Percentiles rank a stretch among this genome's conserved stretches.
phyloP scores from a whole-genome alignment of 2,113 vertebrate species.

The Haplochromis burtoni region DNA sequence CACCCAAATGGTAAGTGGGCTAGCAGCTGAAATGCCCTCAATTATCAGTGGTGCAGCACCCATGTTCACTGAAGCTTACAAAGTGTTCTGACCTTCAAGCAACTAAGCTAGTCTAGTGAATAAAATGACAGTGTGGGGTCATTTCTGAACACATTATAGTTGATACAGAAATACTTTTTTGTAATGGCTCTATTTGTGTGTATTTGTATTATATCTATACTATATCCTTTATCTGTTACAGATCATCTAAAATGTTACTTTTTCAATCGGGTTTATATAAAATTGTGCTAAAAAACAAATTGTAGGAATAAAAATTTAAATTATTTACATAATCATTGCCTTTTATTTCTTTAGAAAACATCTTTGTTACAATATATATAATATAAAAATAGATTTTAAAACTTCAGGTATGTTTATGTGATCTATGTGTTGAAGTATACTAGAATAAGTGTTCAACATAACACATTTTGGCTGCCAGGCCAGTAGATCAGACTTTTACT shows the following conservation, averaged over 20 bases:
- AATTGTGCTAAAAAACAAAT: background rate
- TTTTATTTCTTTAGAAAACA: background rate
- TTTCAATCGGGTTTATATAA: background rate
- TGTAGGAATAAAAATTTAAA: background rate
- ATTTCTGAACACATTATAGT: background rate
- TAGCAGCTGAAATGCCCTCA: background rate
- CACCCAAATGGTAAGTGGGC: constrained; percentile 93
- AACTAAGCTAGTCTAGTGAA: background rate
- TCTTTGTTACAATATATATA: background rate
- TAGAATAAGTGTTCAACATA: background rate
- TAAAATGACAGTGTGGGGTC: background rate
- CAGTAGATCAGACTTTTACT: background rate
- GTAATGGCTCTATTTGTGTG: background rate
- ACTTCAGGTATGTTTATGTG: background rate
- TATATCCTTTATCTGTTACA: background rate
- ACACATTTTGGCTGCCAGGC: background rate
- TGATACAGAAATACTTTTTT: background rate
- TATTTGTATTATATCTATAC: background rate
- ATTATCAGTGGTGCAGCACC: background rate
- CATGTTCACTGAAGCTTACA: background rate
- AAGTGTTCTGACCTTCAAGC: background rate
- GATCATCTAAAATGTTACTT: background rate
- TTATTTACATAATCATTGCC: background rate
- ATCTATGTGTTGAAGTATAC: background rate
- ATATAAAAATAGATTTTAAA: background rate